Evolutionary conservation across 2,797 vertebrate genomes (phyloP).

Genomic region (Megalops cyprinoides): DNA sequence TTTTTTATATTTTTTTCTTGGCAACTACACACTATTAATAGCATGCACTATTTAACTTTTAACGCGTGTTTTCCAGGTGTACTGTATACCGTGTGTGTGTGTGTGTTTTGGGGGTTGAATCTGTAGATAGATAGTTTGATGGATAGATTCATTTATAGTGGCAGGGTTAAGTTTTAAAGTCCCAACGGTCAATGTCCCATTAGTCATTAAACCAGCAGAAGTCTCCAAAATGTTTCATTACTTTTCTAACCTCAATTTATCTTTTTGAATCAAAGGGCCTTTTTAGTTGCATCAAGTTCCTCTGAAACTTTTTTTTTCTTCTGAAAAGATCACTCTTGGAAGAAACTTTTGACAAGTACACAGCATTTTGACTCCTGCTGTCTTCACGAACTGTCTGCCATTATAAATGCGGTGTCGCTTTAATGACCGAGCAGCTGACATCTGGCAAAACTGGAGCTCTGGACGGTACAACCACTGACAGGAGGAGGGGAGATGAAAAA

Average conservation of each 20-base stretch:
- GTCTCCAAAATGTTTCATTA: not conserved
- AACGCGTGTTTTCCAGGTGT: no score
- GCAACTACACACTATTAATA: no score
- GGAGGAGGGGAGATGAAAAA: not conserved
- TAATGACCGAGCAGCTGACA: not conserved
- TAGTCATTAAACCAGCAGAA: not conserved
- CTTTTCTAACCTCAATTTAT: not conserved
- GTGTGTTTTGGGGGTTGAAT: no score
- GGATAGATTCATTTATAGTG: no score
- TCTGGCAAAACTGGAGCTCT: not conserved
- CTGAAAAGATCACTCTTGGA: constrained; percentile 1
- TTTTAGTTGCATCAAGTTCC: not conserved
- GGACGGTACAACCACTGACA: not conserved
- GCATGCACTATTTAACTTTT: no score
- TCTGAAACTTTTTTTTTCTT: constrained; percentile 13
- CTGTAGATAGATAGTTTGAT: no score
- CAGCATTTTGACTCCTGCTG: not conserved
- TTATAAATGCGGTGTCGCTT: not conserved
- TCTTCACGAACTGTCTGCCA: not conserved
- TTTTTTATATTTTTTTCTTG: no score
- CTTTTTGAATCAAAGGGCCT: not conserved
- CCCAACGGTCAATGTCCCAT: not conserved
- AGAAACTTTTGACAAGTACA: not conserved
- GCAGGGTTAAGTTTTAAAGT: no score
- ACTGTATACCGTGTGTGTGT: no score